Evolutionary conservation across 2,888 invertebrate genomes (phyloP), one percentile per base, ranked within the genome.

Genomic region (Carcina quercana): DNA sequence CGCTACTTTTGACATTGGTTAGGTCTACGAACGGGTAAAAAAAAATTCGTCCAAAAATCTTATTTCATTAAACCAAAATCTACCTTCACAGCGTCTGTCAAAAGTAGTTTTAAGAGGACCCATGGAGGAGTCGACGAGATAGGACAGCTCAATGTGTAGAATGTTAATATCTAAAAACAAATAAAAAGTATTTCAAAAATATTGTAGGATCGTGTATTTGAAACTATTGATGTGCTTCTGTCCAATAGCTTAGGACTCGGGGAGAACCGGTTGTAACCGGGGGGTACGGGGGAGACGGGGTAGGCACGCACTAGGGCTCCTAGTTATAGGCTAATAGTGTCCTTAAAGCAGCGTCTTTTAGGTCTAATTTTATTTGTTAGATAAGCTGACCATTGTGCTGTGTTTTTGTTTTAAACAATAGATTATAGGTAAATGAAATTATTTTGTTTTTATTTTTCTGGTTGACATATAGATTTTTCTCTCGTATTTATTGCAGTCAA

Each of bases 341-440:
- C 52, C 56, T 53, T 63, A 59, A 58, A 57, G 54, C 73, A 65
- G 65, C 64, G 68, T 66, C 56, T 66, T 55, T 59, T 74, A 78
- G 78, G 64, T 72, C 64, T 54, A 73, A 66, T 75, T 72, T 73
- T 76, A 70, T 69, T 70, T 74, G 74, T 53, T 75, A 74, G 73
- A 59, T 83, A 83, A 82, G 82, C 80, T 76, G 80, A 83, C 74
- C 72, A 80, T 17, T 76, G 83, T 82, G 83, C 82, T 83, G 83
- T 83, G 83, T 79, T 83, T 83, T 79, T 74, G 79, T 82, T 83
- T 83, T 80, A 79, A 80, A 76, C 63, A 69, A 64, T 80, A 79
- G 75, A 66, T 64, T 62, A 51, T 76, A 79, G 68, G 67, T 71
- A 72, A 78, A 71, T 76, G 64, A 75, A 78, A 73, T 78, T 62